Evolutionary conservation across 2,113 vertebrate species (phyloP).

Genomic region (Toxostoma redivivum): DNA sequence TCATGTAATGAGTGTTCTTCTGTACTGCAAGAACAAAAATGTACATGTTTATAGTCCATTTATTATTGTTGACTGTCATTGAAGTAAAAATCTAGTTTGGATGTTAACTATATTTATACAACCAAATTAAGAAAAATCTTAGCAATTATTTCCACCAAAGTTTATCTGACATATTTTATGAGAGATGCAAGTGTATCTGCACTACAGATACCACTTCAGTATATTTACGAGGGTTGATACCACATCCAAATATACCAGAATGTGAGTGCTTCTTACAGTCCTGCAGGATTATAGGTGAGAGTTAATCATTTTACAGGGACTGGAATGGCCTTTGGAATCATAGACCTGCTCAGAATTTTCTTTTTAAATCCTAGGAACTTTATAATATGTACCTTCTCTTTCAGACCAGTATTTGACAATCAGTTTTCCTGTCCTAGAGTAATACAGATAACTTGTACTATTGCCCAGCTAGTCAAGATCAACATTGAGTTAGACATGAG

Average conservation of each 20-base stretch:
- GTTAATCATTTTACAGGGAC: background rate
- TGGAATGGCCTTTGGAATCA: background rate
- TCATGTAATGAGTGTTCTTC: constrained; percentile 84
- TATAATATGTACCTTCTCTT: background rate
- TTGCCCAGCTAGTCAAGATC: background rate
- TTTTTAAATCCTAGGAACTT: background rate
- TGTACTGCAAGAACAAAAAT: constrained; percentile 73
- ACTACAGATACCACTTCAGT: background rate
- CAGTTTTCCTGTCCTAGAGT: background rate
- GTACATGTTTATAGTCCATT: background rate
- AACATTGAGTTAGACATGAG: background rate
- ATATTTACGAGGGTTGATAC: background rate
- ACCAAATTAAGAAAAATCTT: background rate
- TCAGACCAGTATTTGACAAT: background rate
- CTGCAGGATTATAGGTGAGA: background rate
- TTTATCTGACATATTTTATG: background rate
- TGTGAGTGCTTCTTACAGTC: background rate
- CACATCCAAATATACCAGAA: background rate
- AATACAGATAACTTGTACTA: background rate
- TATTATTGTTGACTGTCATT: background rate
- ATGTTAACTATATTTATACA: background rate
- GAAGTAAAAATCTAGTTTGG: background rate
- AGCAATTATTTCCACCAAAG: background rate
- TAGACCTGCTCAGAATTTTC: background rate
- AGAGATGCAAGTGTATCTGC: background rate